Evolutionary conservation across 2,797 vertebrate genomes (phyloP).

Genomic region (Ctenopoma kingsleyae): DNA sequence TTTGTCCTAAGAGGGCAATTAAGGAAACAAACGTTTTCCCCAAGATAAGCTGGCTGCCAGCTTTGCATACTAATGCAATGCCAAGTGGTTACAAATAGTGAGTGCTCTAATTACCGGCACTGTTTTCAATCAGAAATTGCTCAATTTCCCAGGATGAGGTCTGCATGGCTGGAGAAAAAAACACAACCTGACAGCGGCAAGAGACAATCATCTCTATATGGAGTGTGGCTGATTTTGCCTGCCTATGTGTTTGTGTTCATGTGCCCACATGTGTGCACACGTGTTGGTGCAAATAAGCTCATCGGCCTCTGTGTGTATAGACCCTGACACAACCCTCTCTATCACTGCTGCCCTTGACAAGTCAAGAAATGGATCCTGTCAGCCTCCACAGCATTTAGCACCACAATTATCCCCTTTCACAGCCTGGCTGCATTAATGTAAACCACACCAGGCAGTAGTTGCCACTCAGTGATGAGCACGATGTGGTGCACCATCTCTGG

Average conservation of each 20-base stretch:
- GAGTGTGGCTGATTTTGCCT: slow-evolving; percentile 67
- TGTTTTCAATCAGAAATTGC: slow-evolving; percentile 91
- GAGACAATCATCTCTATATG: slow-evolving; percentile 82
- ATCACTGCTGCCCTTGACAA: slow-evolving; percentile 75
- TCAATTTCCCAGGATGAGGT: slow-evolving; percentile 90
- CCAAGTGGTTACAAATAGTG: slow-evolving; percentile 91
- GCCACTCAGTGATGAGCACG: slow-evolving; percentile 77
- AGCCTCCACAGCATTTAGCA: slow-evolving; percentile 76
- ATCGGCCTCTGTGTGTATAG: slow-evolving; percentile 61
- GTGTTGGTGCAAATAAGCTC: slow-evolving; percentile 68
- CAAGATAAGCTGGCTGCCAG: slow-evolving; percentile 92
- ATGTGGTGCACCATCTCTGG: slow-evolving; percentile 73
- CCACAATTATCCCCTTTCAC: slow-evolving; percentile 85
- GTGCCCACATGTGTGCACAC: slow-evolving; percentile 49
- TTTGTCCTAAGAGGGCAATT: slow-evolving; percentile 96
- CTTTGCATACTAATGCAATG: slow-evolving; percentile 93
- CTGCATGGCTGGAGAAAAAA: slow-evolving; percentile 78
- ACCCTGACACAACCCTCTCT: slow-evolving; percentile 61
- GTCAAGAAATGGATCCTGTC: slow-evolving; percentile 79
- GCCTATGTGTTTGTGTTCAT: slow-evolving; percentile 28
- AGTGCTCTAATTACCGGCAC: slow-evolving; percentile 91
- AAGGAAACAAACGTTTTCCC: slow-evolving; percentile 95
- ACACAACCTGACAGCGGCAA: slow-evolving; percentile 80
- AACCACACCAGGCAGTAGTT: slow-evolving; percentile 80
- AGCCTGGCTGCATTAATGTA: slow-evolving; percentile 81